Percentiles rank a stretch among this genome's conserved stretches.
phyloP scores from a whole-genome alignment of 2,888 invertebrate genomes.

The Mimas tiliae region DNA sequence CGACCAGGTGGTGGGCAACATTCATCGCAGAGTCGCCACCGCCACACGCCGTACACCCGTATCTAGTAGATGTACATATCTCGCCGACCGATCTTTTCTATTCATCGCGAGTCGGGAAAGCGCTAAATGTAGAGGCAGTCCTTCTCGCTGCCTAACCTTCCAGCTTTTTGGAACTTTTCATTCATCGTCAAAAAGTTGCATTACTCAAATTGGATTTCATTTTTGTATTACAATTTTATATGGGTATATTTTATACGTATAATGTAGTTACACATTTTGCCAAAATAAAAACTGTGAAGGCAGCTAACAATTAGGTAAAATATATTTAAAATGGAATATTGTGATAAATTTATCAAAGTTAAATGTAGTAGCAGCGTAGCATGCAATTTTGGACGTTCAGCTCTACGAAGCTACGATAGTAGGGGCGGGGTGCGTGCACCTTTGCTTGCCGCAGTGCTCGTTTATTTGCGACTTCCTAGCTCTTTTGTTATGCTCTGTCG shows the following conservation, averaged over 20 bases:
- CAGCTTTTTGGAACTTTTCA: conserved; percentile 66
- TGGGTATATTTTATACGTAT: conserved; percentile 34
- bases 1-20: conserved; percentile 38
- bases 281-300: neutral
- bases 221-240: conserved; percentile 61
- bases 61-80: conserved; percentile 65
- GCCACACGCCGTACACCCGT: conserved; percentile 47
- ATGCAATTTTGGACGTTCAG: conserved; percentile 34
- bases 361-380: conserved; percentile 21
- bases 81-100: conserved; percentile 74
- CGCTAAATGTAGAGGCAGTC: conserved; percentile 73
- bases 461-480: conserved; percentile 81
- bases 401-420: conserved; percentile 45
- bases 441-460: conserved; percentile 74
- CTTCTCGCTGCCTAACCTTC: conserved; percentile 65
- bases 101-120: conserved; percentile 72
- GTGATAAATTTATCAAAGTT: conserved; percentile 3
- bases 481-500: conserved; percentile 81
- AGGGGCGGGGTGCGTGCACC: conserved; percentile 61
- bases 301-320: neutral
- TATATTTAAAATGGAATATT: neutral
- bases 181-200: conserved; percentile 72
- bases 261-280: neutral
- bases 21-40: conserved; percentile 39
- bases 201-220: conserved; percentile 75